A percentile compares a stretch with the other conserved stretches of the same genome.
phyloP scores from a whole-genome alignment of 2,888 invertebrate genomes.

The Danaus chrysippus region DNA sequence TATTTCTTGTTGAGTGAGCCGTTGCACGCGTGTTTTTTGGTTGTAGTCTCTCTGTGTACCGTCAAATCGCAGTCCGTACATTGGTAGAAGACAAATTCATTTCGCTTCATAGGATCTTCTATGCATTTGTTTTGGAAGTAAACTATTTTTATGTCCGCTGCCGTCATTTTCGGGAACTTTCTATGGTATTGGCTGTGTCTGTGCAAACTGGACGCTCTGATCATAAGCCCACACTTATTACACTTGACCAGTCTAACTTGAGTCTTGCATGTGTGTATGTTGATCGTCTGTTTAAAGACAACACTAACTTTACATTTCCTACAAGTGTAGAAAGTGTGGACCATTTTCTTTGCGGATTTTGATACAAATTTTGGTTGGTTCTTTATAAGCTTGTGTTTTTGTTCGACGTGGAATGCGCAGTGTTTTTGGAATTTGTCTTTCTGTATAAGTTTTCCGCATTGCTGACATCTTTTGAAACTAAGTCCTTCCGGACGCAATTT shows the following conservation, averaged over 20 bases:
- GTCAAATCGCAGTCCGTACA: constrained; percentile 17
- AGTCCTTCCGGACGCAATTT: constrained; percentile 25
- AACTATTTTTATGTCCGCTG: constrained; percentile 14
- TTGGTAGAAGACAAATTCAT: constrained; percentile 15
- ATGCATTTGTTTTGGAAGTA: constrained; percentile 11
- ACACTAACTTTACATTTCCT: constrained; percentile 23
- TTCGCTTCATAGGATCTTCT: neutral
- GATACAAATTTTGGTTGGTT: constrained; percentile 7
- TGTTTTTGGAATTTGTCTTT: constrained; percentile 26
- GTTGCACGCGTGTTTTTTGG: constrained; percentile 15
- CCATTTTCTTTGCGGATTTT: neutral
- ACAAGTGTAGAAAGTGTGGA: constrained; percentile 25
- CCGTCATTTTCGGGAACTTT: constrained; percentile 21
- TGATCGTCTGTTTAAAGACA: constrained; percentile 9
- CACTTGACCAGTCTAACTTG: constrained; percentile 19
- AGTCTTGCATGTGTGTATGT: constrained; percentile 16
- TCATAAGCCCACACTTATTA: constrained; percentile 19
- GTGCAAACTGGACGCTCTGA: constrained; percentile 8
- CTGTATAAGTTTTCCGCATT: constrained; percentile 31
- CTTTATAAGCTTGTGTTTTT: neutral
- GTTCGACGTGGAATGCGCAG: constrained; percentile 13
- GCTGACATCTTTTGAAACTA: constrained; percentile 33
- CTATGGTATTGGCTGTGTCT: constrained; percentile 20
- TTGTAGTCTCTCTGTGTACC: constrained; percentile 10
- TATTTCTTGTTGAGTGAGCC: neutral